A percentile compares a stretch with the other conserved stretches of the same genome.
These are phyloP conservation scores for Pseudococcus viburni DNA, from an alignment of 2,888 invertebrate genomes.

Conservation along the genomic window DNA sequence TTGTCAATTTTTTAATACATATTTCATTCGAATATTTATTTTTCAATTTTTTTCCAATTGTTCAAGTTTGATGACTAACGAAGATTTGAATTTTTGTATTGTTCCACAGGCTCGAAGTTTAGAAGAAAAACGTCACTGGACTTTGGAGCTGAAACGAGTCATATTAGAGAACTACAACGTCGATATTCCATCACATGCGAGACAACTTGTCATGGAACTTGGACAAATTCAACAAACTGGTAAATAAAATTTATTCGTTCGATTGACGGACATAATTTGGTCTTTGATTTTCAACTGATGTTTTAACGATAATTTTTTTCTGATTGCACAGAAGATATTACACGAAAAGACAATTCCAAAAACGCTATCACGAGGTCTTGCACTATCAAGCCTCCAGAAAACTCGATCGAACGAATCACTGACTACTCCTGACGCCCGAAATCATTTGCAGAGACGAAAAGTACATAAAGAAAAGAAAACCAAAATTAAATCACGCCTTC, in stretches of 20 bases:
- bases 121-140: slow-evolving; percentile 90
- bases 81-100: too few relatives aligned
- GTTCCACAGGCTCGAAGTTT: slow-evolving; percentile 79
- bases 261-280: not conserved
- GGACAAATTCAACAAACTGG: slow-evolving; percentile 81
- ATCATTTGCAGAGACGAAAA: slow-evolving; percentile 89
- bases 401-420: too few relatives aligned
- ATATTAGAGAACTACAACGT: slow-evolving; percentile 94
- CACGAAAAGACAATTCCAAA: slow-evolving; percentile 80
- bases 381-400: too few relatives aligned
- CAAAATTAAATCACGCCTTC: slow-evolving; percentile 73
- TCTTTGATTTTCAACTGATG: not conserved
- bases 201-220: slow-evolving; percentile 90
- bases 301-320: slow-evolving; percentile 17
- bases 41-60: too few relatives aligned
- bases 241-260: slow-evolving; percentile 70
- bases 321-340: slow-evolving; percentile 75
- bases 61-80: too few relatives aligned
- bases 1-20: not conserved
- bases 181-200: slow-evolving; percentile 94
- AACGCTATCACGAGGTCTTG: too few relatives aligned
- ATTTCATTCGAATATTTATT: not conserved
- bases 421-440: slow-evolving; percentile 86
- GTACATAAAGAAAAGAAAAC: slow-evolving; percentile 80
- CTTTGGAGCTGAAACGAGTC: slow-evolving; percentile 84